These are phyloP conservation scores for Lamprologus lemairii DNA, from an alignment of 2,113 vertebrate species.

Conservation along the genomic window DNA sequence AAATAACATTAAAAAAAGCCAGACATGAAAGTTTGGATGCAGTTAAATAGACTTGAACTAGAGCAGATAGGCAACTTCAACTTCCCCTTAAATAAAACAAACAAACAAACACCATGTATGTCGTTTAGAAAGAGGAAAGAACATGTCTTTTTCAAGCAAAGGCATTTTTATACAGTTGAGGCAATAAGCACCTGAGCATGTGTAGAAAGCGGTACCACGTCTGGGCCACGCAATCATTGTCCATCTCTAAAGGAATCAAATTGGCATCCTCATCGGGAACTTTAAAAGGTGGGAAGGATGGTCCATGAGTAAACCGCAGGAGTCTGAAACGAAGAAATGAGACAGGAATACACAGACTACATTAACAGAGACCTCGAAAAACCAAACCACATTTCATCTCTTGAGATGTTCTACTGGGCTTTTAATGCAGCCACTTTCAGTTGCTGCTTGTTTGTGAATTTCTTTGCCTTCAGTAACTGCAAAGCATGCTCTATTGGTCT, in stretches of 20 bases:
- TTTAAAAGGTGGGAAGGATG: slow-evolving; percentile 91
- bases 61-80: not conserved
- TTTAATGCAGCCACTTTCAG: not conserved
- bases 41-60: not conserved
- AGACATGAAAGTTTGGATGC: not conserved
- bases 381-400: not conserved
- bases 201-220: slow-evolving; percentile 97
- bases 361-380: not conserved
- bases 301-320: slow-evolving; percentile 87
- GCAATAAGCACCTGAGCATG: slow-evolving; percentile 83
- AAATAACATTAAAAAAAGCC: not conserved
- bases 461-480: not conserved
- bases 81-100: not conserved
- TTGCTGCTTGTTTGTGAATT: not conserved
- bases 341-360: not conserved
- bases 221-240: slow-evolving; percentile 90
- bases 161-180: not conserved
- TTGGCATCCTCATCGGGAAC: slow-evolving; percentile 90
- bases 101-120: not conserved
- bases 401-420: not conserved
- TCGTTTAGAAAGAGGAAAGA: not conserved
- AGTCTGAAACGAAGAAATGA: slow-evolving; percentile 70
- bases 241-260: slow-evolving; percentile 91
- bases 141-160: not conserved
- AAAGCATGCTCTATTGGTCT: not conserved